These are phyloP conservation scores for Macaria liturata DNA, from an alignment of 2,888 invertebrate genomes.

Conservation along the genomic window DNA sequence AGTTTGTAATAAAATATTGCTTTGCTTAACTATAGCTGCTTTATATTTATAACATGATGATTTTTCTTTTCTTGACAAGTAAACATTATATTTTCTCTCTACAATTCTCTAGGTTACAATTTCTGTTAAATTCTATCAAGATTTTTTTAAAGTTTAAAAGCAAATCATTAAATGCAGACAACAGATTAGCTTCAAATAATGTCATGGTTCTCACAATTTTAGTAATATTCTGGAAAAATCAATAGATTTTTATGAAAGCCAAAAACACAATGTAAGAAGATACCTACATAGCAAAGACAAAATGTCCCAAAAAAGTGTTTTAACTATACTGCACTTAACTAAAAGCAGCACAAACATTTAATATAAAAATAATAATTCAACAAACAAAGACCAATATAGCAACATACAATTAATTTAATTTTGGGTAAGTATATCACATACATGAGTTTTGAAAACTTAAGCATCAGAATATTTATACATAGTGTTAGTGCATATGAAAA, in stretches of 20 bases:
- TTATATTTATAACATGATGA: slow-evolving; percentile 2
- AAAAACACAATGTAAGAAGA: too few species aligned
- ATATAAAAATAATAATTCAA: slow-evolving; percentile 13
- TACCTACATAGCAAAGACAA: too few species aligned
- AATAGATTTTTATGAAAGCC: too few species aligned
- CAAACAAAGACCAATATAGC: slow-evolving; percentile 18
- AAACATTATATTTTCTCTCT: background rate
- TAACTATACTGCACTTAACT: too few species aligned
- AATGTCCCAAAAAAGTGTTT: too few species aligned
- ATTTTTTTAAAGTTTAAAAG: too few species aligned
- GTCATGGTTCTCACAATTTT: slow-evolving; percentile 9
- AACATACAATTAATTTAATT: slow-evolving; percentile 25
- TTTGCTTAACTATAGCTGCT: slow-evolving; percentile 41
- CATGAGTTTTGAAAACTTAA: slow-evolving; percentile 26
- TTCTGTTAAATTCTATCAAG: too few species aligned
- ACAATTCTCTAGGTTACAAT: too few species aligned
- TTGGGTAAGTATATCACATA: slow-evolving; percentile 36
- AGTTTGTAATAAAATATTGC: slow-evolving; percentile 53
- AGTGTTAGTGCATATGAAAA: slow-evolving; percentile 30
- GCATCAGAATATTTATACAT: slow-evolving; percentile 15
- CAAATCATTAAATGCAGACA: slow-evolving; percentile 8
- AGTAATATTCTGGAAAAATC: background rate
- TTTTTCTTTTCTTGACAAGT: background rate
- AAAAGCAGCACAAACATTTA: slow-evolving; percentile 6
- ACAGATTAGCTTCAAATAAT: slow-evolving; percentile 4